A percentile compares a stretch with the other conserved stretches of the same genome.
Evolutionary conservation across 2,113 vertebrate genomes (phyloP).

Genomic region (Amazona vittata): DNA sequence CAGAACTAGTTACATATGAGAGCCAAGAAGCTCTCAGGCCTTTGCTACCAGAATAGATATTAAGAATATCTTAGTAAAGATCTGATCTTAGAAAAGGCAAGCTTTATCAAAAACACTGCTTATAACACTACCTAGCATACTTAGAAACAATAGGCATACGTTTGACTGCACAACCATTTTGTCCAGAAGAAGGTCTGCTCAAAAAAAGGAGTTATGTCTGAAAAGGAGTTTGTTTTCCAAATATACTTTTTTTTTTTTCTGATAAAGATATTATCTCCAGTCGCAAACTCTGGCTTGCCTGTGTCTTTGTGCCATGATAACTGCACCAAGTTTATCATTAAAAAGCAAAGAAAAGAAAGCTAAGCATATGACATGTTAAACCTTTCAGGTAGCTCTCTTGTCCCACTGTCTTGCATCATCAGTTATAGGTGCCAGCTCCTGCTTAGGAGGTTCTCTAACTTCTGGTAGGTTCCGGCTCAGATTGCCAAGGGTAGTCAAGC

Average conservation of each 20-base stretch:
- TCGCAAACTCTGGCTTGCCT: neutral
- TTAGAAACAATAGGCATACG: neutral
- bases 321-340: neutral
- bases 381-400: neutral
- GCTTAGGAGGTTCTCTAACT: neutral
- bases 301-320: neutral
- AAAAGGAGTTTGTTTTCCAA: neutral
- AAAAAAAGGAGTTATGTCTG: neutral
- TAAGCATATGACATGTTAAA: accelerated
- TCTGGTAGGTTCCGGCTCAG: neutral
- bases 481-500: neutral
- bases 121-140: neutral
- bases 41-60: neutral
- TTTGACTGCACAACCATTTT: neutral
- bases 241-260: neutral
- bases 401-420: neutral
- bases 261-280: neutral
- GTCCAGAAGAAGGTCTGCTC: neutral
- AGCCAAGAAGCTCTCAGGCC: neutral
- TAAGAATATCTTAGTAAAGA: neutral
- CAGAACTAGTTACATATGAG: neutral
- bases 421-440: neutral
- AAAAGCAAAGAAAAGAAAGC: neutral
- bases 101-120: neutral
- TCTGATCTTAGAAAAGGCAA: neutral